phyloP scores from a whole-genome alignment of 1,140 invertebrate species.

The Eueides isabella region DNA sequence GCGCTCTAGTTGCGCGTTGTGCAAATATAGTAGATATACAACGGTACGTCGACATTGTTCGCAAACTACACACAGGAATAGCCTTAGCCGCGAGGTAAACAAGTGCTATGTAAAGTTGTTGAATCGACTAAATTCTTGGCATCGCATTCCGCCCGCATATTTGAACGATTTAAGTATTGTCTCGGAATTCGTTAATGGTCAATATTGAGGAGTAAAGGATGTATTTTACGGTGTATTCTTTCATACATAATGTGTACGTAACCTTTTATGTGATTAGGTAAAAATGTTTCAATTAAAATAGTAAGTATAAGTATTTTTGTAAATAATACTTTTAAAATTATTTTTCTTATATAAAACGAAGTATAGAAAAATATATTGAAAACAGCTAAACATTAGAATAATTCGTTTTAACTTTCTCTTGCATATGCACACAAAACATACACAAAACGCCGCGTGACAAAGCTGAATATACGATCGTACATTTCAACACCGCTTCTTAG shows the following conservation, averaged over 20 bases:
- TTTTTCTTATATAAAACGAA: no score
- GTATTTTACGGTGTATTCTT: constrained; percentile 32
- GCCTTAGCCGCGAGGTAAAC: constrained; percentile 42
- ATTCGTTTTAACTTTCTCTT: no score
- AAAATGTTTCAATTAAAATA: no score
- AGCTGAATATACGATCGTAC: neutral
- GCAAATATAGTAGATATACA: constrained; percentile 23
- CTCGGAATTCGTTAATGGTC: constrained; percentile 52
- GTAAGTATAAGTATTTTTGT: no score
- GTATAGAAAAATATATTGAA: no score
- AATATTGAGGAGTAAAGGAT: constrained; percentile 43
- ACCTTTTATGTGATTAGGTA: no score
- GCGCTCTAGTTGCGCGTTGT: constrained; percentile 23
- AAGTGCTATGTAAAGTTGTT: constrained; percentile 50
- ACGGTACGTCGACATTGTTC: constrained; percentile 38
- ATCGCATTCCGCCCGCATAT: constrained; percentile 61
- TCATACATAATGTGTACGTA: no score
- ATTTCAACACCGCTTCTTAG: constrained; percentile 7
- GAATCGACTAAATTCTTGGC: constrained; percentile 75
- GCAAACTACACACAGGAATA: constrained; percentile 31
- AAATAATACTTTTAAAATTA: no score
- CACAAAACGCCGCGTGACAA: neutral
- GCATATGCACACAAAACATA: neutral
- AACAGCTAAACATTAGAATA: no score
- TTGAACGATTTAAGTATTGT: constrained; percentile 54